Percentiles rank a stretch among this genome's conserved stretches.
Evolutionary conservation across 2,113 vertebrate genomes (phyloP).

Genomic region (Etheostoma cragini): DNA sequence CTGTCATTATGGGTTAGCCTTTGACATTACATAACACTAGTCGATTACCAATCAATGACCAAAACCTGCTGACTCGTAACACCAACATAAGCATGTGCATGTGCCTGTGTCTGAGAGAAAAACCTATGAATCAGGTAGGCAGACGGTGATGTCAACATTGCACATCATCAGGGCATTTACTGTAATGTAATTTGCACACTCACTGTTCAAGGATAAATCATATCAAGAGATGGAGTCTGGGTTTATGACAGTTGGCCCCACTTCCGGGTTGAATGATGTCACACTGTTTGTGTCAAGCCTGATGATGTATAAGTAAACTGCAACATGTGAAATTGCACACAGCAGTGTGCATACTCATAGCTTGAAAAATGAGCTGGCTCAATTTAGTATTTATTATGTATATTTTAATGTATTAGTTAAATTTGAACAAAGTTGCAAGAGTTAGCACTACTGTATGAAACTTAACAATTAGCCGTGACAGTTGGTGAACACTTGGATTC

Average conservation of each 20-base stretch:
- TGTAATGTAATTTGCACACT: constrained; percentile 40
- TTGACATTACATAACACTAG: neutral
- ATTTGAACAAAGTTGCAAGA: no score
- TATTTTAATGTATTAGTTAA: no score
- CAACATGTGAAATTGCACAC: neutral
- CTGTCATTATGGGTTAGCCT: neutral
- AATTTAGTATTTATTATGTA: no score
- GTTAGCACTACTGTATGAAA: no score
- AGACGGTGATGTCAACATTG: constrained; percentile 60
- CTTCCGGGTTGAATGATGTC: neutral
- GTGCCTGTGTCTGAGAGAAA: constrained; percentile 3
- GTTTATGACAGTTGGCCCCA: neutral
- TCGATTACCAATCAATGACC: neutral
- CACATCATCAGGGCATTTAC: constrained; percentile 26
- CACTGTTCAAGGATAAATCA: neutral
- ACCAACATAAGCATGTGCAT: neutral
- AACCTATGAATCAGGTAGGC: constrained; percentile 15
- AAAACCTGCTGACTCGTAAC: constrained; percentile 3
- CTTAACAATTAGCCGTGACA: neutral
- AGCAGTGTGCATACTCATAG: neutral
- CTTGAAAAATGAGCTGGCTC: neutral
- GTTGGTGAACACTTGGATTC: neutral
- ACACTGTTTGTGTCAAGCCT: neutral
- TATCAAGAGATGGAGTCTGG: constrained; percentile 4
- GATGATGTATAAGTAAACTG: neutral